phyloP scores from a whole-genome alignment of 2,888 invertebrate species.

The Elmis aenea region DNA sequence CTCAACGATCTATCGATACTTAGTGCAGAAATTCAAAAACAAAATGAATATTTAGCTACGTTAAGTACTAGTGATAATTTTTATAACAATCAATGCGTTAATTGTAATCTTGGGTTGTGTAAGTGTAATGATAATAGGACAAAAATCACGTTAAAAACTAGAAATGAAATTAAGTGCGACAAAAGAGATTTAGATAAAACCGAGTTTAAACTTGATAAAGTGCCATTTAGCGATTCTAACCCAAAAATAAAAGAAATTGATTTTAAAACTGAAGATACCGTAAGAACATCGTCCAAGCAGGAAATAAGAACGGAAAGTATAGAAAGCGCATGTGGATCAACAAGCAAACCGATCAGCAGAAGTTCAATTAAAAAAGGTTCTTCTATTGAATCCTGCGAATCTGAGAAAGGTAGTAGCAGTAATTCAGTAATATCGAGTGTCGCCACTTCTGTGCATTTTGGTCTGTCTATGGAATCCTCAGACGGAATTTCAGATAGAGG shows the following conservation, averaged over 20 bases:
- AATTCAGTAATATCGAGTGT: slow-evolving; percentile 57
- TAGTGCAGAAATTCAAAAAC: slow-evolving; percentile 55
- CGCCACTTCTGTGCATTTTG: slow-evolving; percentile 56
- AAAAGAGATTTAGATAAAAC: slow-evolving; percentile 6
- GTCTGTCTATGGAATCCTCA: slow-evolving; percentile 64
- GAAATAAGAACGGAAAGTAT: slow-evolving; percentile 19
- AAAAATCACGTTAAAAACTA: slow-evolving; percentile 8
- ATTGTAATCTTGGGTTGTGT: slow-evolving; percentile 51
- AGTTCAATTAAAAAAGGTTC: slow-evolving; percentile 32
- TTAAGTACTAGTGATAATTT: slow-evolving; percentile 49
- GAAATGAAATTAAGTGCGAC: slow-evolving; percentile 3
- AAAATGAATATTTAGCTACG: slow-evolving; percentile 54
- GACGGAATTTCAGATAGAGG: slow-evolving; percentile 55
- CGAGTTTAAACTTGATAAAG: slow-evolving; percentile 10
- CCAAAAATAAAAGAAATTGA: slow-evolving; percentile 20
- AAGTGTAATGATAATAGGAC: slow-evolving; percentile 27
- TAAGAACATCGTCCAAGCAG: slow-evolving; percentile 22
- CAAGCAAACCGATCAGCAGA: slow-evolving; percentile 39
- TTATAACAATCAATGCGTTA: slow-evolving; percentile 37
- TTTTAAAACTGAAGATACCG: slow-evolving; percentile 25
- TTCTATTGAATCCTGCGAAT: slow-evolving; percentile 43
- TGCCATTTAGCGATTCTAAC: slow-evolving; percentile 6
- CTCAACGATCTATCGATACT: slow-evolving; percentile 55
- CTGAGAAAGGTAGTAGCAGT: slow-evolving; percentile 50
- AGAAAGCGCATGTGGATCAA: slow-evolving; percentile 39